phyloP scores from a whole-genome alignment of 2,888 invertebrate genomes.

The Watsonalla cultraria region DNA sequence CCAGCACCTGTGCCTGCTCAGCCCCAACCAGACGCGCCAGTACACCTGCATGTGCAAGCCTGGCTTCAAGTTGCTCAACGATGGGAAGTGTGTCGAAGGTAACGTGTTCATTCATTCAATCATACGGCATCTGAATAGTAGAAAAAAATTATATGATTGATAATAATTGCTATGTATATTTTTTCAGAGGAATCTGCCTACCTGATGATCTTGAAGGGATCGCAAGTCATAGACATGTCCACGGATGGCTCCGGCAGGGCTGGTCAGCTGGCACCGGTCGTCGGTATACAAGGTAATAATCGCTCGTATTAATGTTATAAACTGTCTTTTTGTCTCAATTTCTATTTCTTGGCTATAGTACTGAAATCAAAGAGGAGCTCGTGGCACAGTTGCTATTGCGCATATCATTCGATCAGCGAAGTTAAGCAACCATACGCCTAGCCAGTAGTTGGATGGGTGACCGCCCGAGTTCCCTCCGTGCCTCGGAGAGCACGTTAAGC shows the following conservation, averaged over 20 bases:
- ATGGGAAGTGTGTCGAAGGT: conserved; percentile 86
- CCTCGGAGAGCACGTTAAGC: no score
- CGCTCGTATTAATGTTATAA: no score
- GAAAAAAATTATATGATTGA: neutral
- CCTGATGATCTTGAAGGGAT: conserved; percentile 92
- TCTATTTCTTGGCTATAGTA: neutral
- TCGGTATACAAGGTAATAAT: conserved; percentile 82
- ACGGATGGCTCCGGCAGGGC: conserved; percentile 86
- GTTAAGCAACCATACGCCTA: no score
- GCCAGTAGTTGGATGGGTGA: no score
- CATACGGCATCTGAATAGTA: neutral
- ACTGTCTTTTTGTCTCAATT: neutral
- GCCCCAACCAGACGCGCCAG: conserved; percentile 83
- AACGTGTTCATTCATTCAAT: conserved; percentile 1
- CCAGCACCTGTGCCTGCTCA: conserved; percentile 94
- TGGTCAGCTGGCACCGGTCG: conserved; percentile 90
- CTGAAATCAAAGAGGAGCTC: neutral
- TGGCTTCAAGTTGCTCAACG: conserved; percentile 84
- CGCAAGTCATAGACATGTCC: conserved; percentile 92
- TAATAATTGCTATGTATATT: conserved; percentile 1
- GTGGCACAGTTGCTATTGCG: no score
- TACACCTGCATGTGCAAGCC: conserved; percentile 96
- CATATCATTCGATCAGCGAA: no score
- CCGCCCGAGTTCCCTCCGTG: no score
- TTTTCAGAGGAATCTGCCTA: conserved; percentile 89